Evolutionary conservation across 2,113 vertebrate species (phyloP), one percentile per base, ranked within the genome.

Genomic region (Piaya cayana): DNA sequence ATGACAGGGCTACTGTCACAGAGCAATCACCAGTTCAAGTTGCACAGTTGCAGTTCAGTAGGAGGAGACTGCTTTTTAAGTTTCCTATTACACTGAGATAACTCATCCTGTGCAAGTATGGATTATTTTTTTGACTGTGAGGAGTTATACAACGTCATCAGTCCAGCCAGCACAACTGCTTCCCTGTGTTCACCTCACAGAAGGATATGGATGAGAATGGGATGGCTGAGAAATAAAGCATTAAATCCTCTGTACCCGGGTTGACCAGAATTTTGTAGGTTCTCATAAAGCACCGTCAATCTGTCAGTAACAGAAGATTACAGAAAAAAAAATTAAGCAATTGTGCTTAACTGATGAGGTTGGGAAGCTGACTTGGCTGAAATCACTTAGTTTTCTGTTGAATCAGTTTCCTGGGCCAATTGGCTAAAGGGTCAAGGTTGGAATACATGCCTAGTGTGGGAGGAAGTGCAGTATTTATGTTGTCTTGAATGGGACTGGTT

Each of bases 281-380:
- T 58, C 79, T 87, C 13, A 4, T 43, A 53, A 87, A 76, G 11
- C 36, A 56, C 39, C 3, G 20, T 50, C 49, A 65, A 20, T 75
- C 39, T 76, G 32, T 77, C 67, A 93, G 36, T 36, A 64, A 49
- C 27, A 72, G 56, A 65, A 78, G 58, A 76, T 68, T 69, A 79
- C 15, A 76, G 36, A 6, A 59, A 76, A 79, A n/a, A 78, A 65
- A 52, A 39, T 14, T 14, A 78, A 79, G 39, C 16, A 72, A 34
- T n/a, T 42, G 11, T 79, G 8, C 27, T 88, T 79, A 34, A 36
- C 20, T 69, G 90, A 90, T 77, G 92, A 82, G 82, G 88, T 88
- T 67, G 82, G 42, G 75, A 94, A 94, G 10, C 21, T 72, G 39
- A 50, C 49, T 94, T 93, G 75, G 49, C 71, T 82, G 50, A 76